Evolutionary conservation across 2,797 vertebrate genomes (phyloP).

Genomic region (Anabacerthia variegaticeps): DNA sequence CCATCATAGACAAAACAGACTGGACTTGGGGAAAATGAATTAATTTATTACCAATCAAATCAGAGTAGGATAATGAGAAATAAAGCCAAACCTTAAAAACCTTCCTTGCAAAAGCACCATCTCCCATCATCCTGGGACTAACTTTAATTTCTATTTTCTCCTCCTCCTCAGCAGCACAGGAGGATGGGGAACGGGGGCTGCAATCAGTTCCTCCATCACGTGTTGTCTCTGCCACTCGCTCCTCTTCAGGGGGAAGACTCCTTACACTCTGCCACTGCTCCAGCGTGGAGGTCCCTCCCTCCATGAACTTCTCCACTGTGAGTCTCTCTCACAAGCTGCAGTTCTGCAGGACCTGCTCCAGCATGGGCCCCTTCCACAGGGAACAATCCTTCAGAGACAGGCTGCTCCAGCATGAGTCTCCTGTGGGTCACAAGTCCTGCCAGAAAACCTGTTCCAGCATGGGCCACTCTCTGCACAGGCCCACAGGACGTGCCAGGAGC

Average conservation of each 20-base stretch:
- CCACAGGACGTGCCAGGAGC: background rate
- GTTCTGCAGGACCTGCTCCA: background rate
- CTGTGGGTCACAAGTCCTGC: background rate
- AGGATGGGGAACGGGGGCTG: background rate
- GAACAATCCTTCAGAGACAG: background rate
- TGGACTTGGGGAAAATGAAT: background rate
- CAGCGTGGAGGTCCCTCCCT: background rate
- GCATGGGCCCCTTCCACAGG: background rate
- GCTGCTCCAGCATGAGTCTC: too few species aligned
- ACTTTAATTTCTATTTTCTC: background rate
- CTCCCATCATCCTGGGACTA: background rate
- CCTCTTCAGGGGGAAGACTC: background rate
- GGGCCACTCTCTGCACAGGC: accelerated
- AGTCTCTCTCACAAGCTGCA: background rate
- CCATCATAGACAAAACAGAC: background rate
- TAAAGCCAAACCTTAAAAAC: background rate
- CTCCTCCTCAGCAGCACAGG: background rate
- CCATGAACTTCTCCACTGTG: background rate
- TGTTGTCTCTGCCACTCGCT: background rate
- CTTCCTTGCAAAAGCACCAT: accelerated
- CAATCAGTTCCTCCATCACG: background rate
- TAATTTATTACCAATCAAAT: background rate
- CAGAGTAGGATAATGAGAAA: background rate
- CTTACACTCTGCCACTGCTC: background rate
- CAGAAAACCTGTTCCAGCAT: accelerated